Base-by-base conservation (phyloP, 2,888 invertebrate genomes). In the Brenthis ino region DNA sequence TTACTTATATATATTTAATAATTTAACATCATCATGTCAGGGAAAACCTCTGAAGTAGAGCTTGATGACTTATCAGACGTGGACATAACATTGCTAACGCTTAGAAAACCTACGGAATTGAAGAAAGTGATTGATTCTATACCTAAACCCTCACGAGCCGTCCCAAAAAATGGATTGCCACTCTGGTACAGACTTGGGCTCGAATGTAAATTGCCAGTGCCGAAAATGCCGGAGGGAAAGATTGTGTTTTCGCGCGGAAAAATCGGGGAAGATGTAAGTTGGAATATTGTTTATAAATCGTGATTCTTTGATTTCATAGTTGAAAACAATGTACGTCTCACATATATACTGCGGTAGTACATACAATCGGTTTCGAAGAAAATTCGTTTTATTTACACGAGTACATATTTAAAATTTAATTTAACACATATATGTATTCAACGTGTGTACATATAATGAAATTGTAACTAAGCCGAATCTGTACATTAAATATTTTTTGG, bases 201-300 rank as follows among this genome's bases (percentile, higher is more conserved):
- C 77, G 94, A 94, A 75, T 81, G 86, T 69, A 94, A 94, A 77
- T 80, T 94, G 65, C 94, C 94, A 1, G 87, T 93, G 68, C 90
- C 94, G 16, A 91, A 92, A 77, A 91, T 91, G 82, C 94, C 94
- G 0, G 82, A 80, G 28, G 93, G 93, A 2, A 90, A 86, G 68
- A 86, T 94, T 67, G 77, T 91, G 64, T 91, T 94, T 77, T 88
- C 92, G 55, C 93, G 94, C 71, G 94, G 93, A 43, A 91, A 82
- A 77, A 87, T 94, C 33, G 93, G 94, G 3, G 89, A 91, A 81
- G 91, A 93, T 72, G 93, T 93, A 75, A 89, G 93, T 87, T 73
- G 12, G 61, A 60, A 58, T 58, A 58, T 65, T 51, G 16, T 33
- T 24, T 28, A n/a, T 28, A 43, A 11, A 43, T 8, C 4, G 37